Conservation (phyloP, 1,140 invertebrate species). For the Phocides pigmalion region DNA sequence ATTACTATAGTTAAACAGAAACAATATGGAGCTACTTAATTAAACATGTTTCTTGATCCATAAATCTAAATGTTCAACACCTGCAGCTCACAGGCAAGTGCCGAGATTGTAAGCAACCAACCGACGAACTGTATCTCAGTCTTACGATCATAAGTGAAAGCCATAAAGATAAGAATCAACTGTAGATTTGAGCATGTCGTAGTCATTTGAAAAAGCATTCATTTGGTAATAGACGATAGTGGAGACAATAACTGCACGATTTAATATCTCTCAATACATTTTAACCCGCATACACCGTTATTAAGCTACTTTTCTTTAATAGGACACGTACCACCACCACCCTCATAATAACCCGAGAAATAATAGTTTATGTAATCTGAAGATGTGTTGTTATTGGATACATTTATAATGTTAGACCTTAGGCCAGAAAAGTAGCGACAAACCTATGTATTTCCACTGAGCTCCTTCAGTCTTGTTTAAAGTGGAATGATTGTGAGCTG, state of each 20-base stretch:
- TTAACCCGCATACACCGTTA: background rate
- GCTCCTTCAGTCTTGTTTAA: no score
- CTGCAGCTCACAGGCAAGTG: conserved; percentile 42
- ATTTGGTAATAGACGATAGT: conserved; percentile 3
- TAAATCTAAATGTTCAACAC: conserved; percentile 70
- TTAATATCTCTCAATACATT: background rate
- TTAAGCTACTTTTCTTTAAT: background rate
- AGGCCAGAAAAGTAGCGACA: no score
- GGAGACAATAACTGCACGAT: background rate
- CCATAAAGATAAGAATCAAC: conserved; percentile 54
- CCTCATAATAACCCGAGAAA: no score
- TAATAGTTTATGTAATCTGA: no score
- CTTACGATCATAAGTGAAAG: conserved; percentile 53
- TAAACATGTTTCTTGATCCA: conserved; percentile 74
- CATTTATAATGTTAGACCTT: no score
- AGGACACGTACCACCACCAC: no score
- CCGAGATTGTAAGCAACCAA: conserved; percentile 37
- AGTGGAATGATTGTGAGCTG: no score
- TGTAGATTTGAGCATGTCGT: conserved; percentile 37
- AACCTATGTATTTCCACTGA: no score
- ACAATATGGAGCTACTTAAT: conserved; percentile 71
- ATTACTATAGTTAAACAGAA: conserved; percentile 56
- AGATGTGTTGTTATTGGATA: no score
- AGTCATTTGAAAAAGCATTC: conserved; percentile 9
- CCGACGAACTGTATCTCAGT: conserved; percentile 39